phyloP scores from a whole-genome alignment of 2,797 vertebrate genomes.

The Enteromius mattozi region DNA sequence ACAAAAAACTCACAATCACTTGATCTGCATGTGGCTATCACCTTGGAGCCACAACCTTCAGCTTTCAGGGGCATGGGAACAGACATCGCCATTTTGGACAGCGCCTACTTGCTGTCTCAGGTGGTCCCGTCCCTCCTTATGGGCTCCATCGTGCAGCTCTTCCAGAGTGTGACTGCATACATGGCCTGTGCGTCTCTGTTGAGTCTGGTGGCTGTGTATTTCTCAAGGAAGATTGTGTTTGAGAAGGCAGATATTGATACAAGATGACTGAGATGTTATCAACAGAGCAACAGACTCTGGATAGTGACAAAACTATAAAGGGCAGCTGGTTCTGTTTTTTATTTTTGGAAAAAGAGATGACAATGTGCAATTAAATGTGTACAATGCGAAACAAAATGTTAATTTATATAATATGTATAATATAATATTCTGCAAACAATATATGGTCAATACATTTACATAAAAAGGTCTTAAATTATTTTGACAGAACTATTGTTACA shows the following conservation, averaged over 20 bases:
- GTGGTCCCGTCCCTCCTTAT: conserved; percentile 84
- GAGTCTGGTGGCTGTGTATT: conserved; percentile 83
- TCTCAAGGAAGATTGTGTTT: conserved; percentile 82
- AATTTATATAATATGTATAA: too few relatives aligned
- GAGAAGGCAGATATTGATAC: conserved; percentile 78
- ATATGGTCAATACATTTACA: not conserved
- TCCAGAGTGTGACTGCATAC: conserved; percentile 82
- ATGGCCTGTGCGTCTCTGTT: conserved; percentile 79
- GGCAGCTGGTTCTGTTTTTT: not conserved
- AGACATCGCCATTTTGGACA: conserved; percentile 88
- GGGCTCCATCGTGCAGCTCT: conserved; percentile 85
- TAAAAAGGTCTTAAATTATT: not conserved
- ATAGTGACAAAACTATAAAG: not conserved
- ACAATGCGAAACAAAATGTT: too few relatives aligned
- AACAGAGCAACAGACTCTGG: not conserved
- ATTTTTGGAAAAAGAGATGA: not conserved
- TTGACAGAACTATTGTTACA: not conserved
- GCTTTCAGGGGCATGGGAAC: conserved; percentile 81
- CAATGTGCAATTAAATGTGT: not conserved
- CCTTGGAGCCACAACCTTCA: conserved; percentile 17
- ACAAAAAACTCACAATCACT: conserved; percentile 26
- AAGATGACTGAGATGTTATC: conserved; percentile 22
- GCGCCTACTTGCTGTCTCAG: conserved; percentile 86
- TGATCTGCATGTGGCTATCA: conserved; percentile 68
- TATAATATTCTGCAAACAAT: not conserved